A percentile compares a stretch with the other conserved stretches of the same genome.
These are phyloP conservation scores for Orchestia grillus DNA, from an alignment of 1,140 invertebrate genomes.

Conservation along the genomic window DNA sequence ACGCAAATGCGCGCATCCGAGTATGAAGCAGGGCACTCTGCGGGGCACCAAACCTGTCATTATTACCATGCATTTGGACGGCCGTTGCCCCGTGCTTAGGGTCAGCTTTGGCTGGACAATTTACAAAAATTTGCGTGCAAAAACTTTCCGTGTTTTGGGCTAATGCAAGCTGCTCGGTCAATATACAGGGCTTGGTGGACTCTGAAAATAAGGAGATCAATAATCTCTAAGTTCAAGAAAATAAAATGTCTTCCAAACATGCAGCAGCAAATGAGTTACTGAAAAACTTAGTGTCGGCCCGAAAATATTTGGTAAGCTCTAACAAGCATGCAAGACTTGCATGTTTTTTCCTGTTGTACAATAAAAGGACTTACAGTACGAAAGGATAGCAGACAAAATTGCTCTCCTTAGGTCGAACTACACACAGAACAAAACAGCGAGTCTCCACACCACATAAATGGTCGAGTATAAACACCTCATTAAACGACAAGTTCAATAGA, in stretches of 20 bases:
- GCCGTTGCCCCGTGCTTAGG: too few species aligned
- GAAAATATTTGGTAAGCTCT: background rate
- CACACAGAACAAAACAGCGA: background rate
- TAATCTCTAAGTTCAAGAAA: background rate
- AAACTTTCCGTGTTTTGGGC: background rate
- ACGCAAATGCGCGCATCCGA: background rate
- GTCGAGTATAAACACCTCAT: too few species aligned
- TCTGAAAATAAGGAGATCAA: background rate
- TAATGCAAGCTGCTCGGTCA: background rate
- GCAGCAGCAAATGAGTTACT: background rate
- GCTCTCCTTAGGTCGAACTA: too few species aligned
- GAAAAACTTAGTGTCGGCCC: background rate
- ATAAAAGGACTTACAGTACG: too few species aligned
- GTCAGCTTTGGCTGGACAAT: too few species aligned
- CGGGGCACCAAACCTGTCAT: background rate
- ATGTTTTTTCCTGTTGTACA: too few species aligned
- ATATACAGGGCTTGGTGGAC: background rate
- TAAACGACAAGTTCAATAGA: too few species aligned
- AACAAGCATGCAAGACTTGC: background rate
- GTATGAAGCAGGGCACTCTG: background rate
- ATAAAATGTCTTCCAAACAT: background rate
- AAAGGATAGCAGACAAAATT: too few species aligned
- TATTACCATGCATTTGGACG: too few species aligned
- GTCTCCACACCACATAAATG: background rate
- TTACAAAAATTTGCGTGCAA: background rate